Evolutionary conservation across 2,797 vertebrate species (phyloP), one percentile per base, ranked within the genome.

Genomic region (Rhodeus uyekii): DNA sequence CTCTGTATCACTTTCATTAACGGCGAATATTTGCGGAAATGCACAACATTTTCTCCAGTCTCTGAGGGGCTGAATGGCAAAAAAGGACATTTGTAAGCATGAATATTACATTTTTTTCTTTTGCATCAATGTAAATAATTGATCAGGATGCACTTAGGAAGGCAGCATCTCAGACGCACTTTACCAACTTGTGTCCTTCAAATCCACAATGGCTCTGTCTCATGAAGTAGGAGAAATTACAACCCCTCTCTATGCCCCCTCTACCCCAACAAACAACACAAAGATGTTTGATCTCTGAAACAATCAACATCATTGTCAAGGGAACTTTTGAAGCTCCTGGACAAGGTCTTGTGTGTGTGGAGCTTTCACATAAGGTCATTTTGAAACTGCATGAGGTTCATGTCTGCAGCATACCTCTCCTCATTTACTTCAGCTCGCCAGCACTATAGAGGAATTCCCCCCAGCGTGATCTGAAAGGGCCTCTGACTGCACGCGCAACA

Each of bases 401-500:
- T 84, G 80, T 74, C 65, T 84, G 76, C 80, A 71, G 71, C 67
- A 68, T 81, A 86, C 65, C 83, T 78, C 58, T 86, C 63, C 68
- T 80, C 76, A 78, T 83, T 87, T 87, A 84, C 50, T 36, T 32
- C 61, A 58, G 80, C 80, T 79, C 14, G 3, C 77, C 32, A 29
- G 68, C 34, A 55, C 82, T 85, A 87, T 89, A 89, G 85, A 89
- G 93, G 93, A 93, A 94, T 94, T 93, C 91, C 91, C 94, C 89
- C 91, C 87, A 90, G 90, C 82, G 84, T 55, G 79, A 86, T 76
- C 78, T n/a, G 53, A 83, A 78, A 82, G 90, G 85, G 91, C 81
- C 88, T 88, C 91, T 89, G 90, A 87, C 90, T 89, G 92, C 88
- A 81, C 85, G 88, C 93, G 93, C 94, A 94, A 94, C 94, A 95